Evolutionary conservation across 2,113 vertebrate species (phyloP), one percentile per base, ranked within the genome.

Genomic region (Todiramphus saurophagus): DNA sequence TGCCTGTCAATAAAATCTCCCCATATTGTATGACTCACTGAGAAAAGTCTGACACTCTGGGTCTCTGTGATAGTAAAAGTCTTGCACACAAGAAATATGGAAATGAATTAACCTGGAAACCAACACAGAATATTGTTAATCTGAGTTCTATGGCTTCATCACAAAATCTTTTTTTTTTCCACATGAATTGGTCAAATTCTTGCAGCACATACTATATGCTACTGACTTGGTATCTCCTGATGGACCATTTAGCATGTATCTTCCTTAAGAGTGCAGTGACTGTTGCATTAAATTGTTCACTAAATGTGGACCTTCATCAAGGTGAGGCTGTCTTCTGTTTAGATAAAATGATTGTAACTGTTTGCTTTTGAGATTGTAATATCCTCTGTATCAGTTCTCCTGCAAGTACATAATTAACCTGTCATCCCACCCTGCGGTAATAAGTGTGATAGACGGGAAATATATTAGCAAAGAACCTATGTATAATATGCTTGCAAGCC

Each of bases 371-470:
- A 97, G 94, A 98, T 91, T 97, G 95, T 98, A 97, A 96, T 98
- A 98, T 98, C 95, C 94, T 98, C 97, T 94, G 90, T 97, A 98
- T 97, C 97, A 89, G 96, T 97, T 98, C 95, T 97, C 87, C 95
- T 96, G 97, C 96, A 98, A 94, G 96, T 97, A 95, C 96, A 84
- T 98, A 98, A 98, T 98, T 98, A 98, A 98, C 98, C 98, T 98
- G 97, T 97, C 98, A 98, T 93, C 96, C 97, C 97, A 97, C 97
- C 96, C 96, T 94, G 95, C 94, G 98, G 97, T 98, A 98, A 97
- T 97, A 98, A 97, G 89, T 97, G 96, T 98, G 98, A 98, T 92
- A 98, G 98, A 97, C 41, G 25, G 97, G 74, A 98, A 98, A 96
- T 97, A 97, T 96, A 98, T 98, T 97, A 97, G 87, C 90, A 97